Evolutionary conservation across 1,140 invertebrate species (phyloP).

Genomic region (Aricia agestis): DNA sequence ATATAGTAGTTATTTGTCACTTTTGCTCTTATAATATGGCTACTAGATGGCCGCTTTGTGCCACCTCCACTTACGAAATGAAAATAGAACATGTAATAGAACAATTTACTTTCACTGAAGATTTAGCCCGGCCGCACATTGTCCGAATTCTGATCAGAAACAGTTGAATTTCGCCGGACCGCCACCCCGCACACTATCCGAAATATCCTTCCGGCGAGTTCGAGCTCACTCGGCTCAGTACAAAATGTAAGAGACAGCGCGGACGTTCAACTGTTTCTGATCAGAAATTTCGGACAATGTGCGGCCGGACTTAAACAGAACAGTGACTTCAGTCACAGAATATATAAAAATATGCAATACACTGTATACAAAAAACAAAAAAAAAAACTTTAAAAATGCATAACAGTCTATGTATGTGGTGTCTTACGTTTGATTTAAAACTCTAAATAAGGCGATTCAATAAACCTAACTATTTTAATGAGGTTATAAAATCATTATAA

Average conservation of each 20-base stretch:
- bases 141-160: too few relatives aligned
- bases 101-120: neutral
- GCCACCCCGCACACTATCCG: too few relatives aligned
- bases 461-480: slow-evolving; percentile 60
- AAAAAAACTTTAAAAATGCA: slow-evolving; percentile 59
- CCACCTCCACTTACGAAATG: neutral
- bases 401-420: slow-evolving; percentile 65
- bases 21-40: neutral
- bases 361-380: slow-evolving; percentile 33
- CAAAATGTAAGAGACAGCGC: too few relatives aligned
- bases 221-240: too few relatives aligned
- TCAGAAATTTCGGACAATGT: too few relatives aligned
- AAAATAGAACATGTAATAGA: neutral
- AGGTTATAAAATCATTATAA: slow-evolving; percentile 49
- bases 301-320: slow-evolving; percentile 18
- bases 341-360: slow-evolving; percentile 28
- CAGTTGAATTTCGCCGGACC: too few relatives aligned
- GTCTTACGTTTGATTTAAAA: slow-evolving; percentile 46
- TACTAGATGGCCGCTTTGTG: neutral
- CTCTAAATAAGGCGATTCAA: slow-evolving; percentile 64
- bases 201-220: too few relatives aligned
- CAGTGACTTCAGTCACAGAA: slow-evolving; percentile 24
- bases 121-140: too few relatives aligned
- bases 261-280: too few relatives aligned
- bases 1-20: neutral